A percentile compares a stretch with the other conserved stretches of the same genome.
phyloP scores from a whole-genome alignment of 2,888 invertebrate species.

The Drosophila limbata region DNA sequence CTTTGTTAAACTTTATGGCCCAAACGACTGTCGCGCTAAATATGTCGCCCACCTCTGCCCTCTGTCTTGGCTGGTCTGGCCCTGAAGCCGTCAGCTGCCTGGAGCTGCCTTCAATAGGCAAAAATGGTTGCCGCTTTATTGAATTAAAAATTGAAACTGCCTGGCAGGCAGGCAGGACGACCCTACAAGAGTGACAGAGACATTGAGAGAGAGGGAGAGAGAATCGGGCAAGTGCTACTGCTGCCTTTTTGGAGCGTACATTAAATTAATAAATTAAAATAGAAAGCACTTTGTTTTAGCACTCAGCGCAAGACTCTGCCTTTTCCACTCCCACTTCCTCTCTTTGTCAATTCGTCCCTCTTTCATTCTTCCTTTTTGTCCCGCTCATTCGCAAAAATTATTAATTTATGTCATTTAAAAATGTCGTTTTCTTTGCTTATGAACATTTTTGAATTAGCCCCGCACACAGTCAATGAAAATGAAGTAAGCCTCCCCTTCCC shows the following conservation, averaged over 20 bases:
- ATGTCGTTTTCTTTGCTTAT: slow-evolving; percentile 67
- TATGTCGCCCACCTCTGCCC: slow-evolving; percentile 32
- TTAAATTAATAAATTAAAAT: slow-evolving; percentile 82
- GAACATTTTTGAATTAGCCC: slow-evolving; percentile 73
- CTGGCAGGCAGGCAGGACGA: slow-evolving; percentile 22
- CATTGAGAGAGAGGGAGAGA: neutral
- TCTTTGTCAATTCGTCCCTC: neutral
- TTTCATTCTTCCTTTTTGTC: slow-evolving; percentile 5
- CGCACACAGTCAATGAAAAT: slow-evolving; percentile 37
- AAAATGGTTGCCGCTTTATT: slow-evolving; percentile 71
- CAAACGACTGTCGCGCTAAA: slow-evolving; percentile 73
- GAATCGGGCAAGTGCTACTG: slow-evolving; percentile 1
- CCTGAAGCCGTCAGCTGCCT: slow-evolving; percentile 31
- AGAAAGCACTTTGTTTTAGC: slow-evolving; percentile 79
- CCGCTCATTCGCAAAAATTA: slow-evolving; percentile 57
- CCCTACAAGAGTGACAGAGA: neutral
- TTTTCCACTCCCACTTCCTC: neutral
- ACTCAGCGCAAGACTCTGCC: slow-evolving; percentile 29
- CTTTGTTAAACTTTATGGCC: slow-evolving; percentile 63
- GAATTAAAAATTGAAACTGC: slow-evolving; percentile 78
- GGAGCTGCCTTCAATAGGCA: slow-evolving; percentile 58
- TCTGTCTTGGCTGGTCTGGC: neutral
- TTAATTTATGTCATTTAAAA: slow-evolving; percentile 76
- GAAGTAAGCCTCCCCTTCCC: slow-evolving; percentile 13
- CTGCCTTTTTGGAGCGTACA: slow-evolving; percentile 53